Base-by-base conservation (phyloP, 2,888 invertebrate genomes). In the Chymomyza amoena region DNA sequence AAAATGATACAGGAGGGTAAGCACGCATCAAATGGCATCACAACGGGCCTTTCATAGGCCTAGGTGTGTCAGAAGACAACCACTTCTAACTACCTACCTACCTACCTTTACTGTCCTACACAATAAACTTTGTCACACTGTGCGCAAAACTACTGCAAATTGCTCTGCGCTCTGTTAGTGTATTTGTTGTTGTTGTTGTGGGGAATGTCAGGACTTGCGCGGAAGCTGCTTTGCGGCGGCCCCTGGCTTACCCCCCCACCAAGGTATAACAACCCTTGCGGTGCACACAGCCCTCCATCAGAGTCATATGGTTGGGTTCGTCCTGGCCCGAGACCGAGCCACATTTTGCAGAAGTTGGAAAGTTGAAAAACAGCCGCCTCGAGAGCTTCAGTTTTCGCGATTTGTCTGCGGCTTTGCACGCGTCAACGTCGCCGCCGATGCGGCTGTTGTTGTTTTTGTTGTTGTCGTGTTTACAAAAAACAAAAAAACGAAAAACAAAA, bases 181-280 rank as follows among this genome's bases (percentile, higher is more conserved):
- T 18, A 18, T 57, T 13, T 54, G 15, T 32, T 6, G 28, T 13
- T 54, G n/a, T n/a, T n/a, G n/a, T n/a, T 32, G 36, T n/a, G 5
- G 36, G 36, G 5, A 52, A 59, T 64, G 64, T 65, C 69, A 84
- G 84, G 82, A 82, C 85, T 87, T 82, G 82, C 82, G 85, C 85
- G 87, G 87, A 82, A 82, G 87, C 85, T 87, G 87, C 61, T 36
- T 64, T 64, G 61, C 36, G 51, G 61, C 36, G 51, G 28, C 39
- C 51, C 39, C 64, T 20, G 18, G 18, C 54, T 54, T 18, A 20
- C 20, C 54, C 54, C 20, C 54, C 54, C 20, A 13, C 18, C 18
- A 54, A 54, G 9, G 18, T 16, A 5, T 9, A 64, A 65, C 79
- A 79, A 77, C 79, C 77, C 79, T 76, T 72, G 76, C 25, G 64